Conservation (phyloP, 2,797 vertebrate species). For the Gallinago nigripennis region DNA sequence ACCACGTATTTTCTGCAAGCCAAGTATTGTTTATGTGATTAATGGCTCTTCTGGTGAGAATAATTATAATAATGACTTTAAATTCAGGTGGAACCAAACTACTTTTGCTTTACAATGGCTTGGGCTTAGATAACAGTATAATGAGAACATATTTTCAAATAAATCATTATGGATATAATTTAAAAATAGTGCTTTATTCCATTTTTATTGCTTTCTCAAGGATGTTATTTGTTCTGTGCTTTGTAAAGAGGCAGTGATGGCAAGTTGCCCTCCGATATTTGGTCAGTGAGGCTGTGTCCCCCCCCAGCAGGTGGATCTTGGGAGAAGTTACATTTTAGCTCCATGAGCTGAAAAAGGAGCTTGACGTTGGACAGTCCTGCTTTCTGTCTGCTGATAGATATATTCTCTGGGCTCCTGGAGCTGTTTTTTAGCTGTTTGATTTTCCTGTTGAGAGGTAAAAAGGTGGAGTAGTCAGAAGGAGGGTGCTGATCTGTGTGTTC, state of each 20-base stretch:
- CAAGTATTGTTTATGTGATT: conserved; percentile 44
- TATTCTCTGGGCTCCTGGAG: background rate
- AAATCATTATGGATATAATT: conserved; percentile 16
- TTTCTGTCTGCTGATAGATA: background rate
- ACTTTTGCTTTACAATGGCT: conserved; percentile 55
- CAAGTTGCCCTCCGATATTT: background rate
- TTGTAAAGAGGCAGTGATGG: background rate
- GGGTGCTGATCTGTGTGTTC: background rate
- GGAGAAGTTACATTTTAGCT: background rate
- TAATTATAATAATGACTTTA: conserved; percentile 41
- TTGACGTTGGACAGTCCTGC: background rate
- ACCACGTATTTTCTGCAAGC: background rate
- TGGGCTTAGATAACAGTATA: conserved; percentile 1
- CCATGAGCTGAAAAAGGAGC: background rate
- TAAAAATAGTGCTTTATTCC: background rate
- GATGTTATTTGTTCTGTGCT: background rate
- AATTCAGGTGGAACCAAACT: conserved; percentile 17
- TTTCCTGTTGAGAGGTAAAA: background rate
- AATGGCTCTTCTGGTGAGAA: conserved; percentile 25
- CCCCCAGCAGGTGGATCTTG: background rate
- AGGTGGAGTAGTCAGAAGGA: background rate
- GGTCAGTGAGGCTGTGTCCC: background rate
- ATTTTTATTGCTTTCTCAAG: background rate
- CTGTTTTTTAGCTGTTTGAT: background rate
- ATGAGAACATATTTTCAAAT: background rate